Conservation (phyloP, 2,888 invertebrate genomes). For the Pollenia griseotomentosa region DNA sequence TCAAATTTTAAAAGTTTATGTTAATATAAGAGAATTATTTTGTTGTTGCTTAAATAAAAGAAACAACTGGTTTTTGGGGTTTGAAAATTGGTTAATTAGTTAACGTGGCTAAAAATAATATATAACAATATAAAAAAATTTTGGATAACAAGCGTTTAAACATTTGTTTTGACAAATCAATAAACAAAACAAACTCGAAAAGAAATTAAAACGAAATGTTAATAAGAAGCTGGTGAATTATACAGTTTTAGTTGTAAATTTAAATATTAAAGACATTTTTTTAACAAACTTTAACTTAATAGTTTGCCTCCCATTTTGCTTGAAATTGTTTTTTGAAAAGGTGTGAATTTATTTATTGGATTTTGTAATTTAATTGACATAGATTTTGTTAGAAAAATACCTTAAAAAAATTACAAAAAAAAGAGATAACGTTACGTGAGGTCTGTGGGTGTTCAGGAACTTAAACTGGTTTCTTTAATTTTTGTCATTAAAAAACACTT, state of each 20-base stretch:
- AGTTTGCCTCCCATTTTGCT: neutral
- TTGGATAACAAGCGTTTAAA: slow-evolving; percentile 63
- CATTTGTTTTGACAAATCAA: slow-evolving; percentile 72
- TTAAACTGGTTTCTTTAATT: slow-evolving; percentile 28
- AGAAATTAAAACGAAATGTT: slow-evolving; percentile 29
- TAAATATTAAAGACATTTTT: slow-evolving; percentile 24
- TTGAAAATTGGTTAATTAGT: slow-evolving; percentile 5
- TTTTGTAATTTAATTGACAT: slow-evolving; percentile 2
- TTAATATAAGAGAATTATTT: neutral
- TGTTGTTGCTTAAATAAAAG: neutral
- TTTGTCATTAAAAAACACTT: slow-evolving; percentile 49
- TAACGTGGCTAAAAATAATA: slow-evolving; percentile 39
- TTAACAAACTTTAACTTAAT: neutral
- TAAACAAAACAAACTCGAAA: slow-evolving; percentile 42
- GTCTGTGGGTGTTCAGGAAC: slow-evolving; percentile 57
- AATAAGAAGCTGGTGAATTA: neutral
- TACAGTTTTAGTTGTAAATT: slow-evolving; percentile 10
- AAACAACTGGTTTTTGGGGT: slow-evolving; percentile 56
- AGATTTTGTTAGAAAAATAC: neutral
- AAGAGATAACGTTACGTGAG: slow-evolving; percentile 9
- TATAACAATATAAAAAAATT: neutral
- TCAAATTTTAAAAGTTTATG: slow-evolving; percentile 21
- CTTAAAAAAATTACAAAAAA: too few species aligned
- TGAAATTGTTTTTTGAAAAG: neutral
- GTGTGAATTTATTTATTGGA: neutral